Evolutionary conservation across 2,888 invertebrate species (phyloP), one percentile per base, ranked within the genome.

Genomic region (Sepioteuthis lessoniana): DNA sequence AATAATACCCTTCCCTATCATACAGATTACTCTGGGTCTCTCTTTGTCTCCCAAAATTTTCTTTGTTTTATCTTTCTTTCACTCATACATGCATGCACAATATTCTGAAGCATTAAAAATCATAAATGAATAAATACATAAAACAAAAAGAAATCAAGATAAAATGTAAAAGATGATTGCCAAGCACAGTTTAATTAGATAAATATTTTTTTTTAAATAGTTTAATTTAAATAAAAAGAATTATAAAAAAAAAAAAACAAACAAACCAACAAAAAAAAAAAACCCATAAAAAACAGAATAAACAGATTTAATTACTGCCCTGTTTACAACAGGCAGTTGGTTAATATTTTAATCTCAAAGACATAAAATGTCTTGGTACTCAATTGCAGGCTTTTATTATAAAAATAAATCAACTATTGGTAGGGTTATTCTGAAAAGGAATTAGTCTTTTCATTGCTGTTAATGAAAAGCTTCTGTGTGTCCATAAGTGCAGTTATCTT

Each of bases 131-230:
- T 35, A n/a, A 4, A 76, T 42, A 42, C 5, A 55, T 55, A 55
- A 55, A 50, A 50, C n/a, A 0, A n/a, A 76, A 76, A n/a, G 16
- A 13, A n/a, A n/a, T 10, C 4, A 76, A 76, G 31, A 76, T 31
- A 7, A 76, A 76, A 76, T 35, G n/a, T 35, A 55, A 25, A 21
- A 76, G 13, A 76, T 76, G 35, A 76, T 76, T 76, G 76, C 76
- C 76, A 76, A n/a, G n/a, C 76, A n/a, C n/a, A 76, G n/a, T 76
- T 76, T 76, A 76, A 76, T 76, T 76, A 76, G 76, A 76, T 76
- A 76, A 76, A 76, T n/a, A 76, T 76, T 1, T 7, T 7, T 16
- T 1, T 7, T 7, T 16, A 76, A 76, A 76, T n/a, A 76, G 35
- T 76, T 60, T 60, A 47, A 55, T 7, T 21, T 55, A 21, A 5